Evolutionary conservation across 2,113 vertebrate species (phyloP).

Genomic region (Odocoileus virginianus): DNA sequence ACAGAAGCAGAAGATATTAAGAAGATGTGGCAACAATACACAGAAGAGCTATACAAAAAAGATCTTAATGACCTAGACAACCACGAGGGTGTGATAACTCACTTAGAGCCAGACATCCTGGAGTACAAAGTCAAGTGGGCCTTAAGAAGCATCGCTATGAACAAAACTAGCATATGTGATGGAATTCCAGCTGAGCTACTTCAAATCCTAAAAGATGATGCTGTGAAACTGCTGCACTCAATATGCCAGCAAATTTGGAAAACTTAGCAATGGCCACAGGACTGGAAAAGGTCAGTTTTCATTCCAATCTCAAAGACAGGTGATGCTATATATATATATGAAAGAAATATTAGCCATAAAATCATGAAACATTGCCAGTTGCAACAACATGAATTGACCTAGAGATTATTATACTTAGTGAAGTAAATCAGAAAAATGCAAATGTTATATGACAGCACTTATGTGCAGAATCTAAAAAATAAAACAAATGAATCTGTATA

Average conservation of each 20-base stretch:
- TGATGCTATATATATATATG: not conserved
- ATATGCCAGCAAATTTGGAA: not conserved
- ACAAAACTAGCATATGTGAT: not conserved
- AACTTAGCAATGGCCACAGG: not conserved
- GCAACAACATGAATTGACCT: not conserved
- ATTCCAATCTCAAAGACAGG: not conserved
- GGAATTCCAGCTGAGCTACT: not conserved
- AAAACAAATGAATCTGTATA: not conserved
- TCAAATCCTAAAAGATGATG: not conserved
- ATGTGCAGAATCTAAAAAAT: not conserved
- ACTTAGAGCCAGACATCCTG: too few relatives aligned
- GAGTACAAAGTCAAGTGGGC: too few relatives aligned
- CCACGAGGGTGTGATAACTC: too few relatives aligned
- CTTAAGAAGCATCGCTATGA: too few relatives aligned
- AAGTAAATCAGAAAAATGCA: not conserved
- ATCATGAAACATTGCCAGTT: not conserved
- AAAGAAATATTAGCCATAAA: not conserved
- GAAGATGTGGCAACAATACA: too few relatives aligned
- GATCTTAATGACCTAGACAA: too few relatives aligned
- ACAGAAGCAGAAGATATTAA: too few relatives aligned
- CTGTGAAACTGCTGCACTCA: not conserved
- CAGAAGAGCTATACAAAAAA: too few relatives aligned
- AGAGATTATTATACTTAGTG: not conserved
- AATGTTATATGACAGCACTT: not conserved
- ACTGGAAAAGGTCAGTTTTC: not conserved